Conservation (phyloP, 2,797 vertebrate species). For the Sebastes taczanowskii region DNA sequence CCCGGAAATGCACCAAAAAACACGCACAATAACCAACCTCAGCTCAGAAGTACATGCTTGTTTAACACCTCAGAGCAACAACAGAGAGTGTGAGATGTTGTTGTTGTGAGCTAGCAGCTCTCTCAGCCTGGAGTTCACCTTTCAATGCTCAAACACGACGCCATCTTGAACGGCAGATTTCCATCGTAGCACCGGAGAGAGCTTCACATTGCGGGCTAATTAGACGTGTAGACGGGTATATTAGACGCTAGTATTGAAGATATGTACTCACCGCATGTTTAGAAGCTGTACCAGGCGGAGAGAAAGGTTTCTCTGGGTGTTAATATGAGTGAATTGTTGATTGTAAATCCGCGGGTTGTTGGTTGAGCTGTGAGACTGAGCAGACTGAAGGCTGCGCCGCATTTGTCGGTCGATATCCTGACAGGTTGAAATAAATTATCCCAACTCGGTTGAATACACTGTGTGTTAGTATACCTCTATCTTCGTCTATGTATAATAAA, state of each 20-base stretch:
- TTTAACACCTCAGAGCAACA: neutral
- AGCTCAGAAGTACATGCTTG: neutral
- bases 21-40: neutral
- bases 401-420: slow-evolving; percentile 80
- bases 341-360: slow-evolving; percentile 77
- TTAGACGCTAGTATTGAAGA: slow-evolving; percentile 1
- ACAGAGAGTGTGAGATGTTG: slow-evolving; percentile 25
- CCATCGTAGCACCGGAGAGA: slow-evolving; percentile 61
- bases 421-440: slow-evolving; percentile 59
- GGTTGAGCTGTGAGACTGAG: slow-evolving; percentile 67
- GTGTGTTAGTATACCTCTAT: too few relatives aligned
- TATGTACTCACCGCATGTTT: slow-evolving; percentile 82
- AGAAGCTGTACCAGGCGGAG: slow-evolving; percentile 30
- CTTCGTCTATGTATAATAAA: too few relatives aligned
- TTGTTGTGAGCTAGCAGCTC: slow-evolving; percentile 66
- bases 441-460: neutral
- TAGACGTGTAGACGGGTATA: slow-evolving; percentile 11
- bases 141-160: slow-evolving; percentile 84
- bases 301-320: slow-evolving; percentile 42
- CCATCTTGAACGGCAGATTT: slow-evolving; percentile 86
- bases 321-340: slow-evolving; percentile 46
- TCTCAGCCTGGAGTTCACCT: slow-evolving; percentile 82
- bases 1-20: slow-evolving; percentile 44
- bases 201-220: slow-evolving; percentile 50
- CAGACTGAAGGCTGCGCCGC: slow-evolving; percentile 82